Base-by-base conservation (phyloP, 2,113 vertebrate species). In the Chroicocephalus ridibundus region DNA sequence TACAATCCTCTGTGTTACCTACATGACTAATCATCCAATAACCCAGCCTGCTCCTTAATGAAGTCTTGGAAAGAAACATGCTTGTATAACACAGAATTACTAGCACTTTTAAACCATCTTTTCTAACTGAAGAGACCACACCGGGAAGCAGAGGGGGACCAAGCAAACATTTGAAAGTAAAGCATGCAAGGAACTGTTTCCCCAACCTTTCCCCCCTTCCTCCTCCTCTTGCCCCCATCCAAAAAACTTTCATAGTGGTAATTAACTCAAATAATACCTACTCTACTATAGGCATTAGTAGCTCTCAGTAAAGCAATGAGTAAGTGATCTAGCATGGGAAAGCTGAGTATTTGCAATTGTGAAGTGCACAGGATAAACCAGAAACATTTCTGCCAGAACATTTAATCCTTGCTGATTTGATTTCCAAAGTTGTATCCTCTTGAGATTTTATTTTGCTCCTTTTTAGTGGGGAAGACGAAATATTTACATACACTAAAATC, bases 401-500 rank as follows among this genome's bases (percentile, higher is more conserved):
- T 52, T 74, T 88, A 70, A 92, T 84, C 60, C 44, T 81, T 44
- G 29, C 51, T 88, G 72, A 75, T 75, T 84, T 60, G 38, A 92
- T 92, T 93, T 95, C 68, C 42, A n/a, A 85, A 95, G 77, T 31
- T 38, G 17, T 52, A 38, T 76, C 62, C 65, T 82, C 74, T 15
- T 15, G 36, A 94, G 91, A 44, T 32, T 62, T 52, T 46, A 46
- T 8, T 82, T 89, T 71, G 15, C 79, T 91, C 38, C 46, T 82
- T 93, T 92, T 94, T 64, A 74, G 71, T 42, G 58, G 66, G 11
- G 14, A 88, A 86, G 47, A 91, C 38, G 72, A 94, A 93, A 70
- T 94, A 61, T 80, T 95, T 94, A 66, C 80, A 72, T 40, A 80
- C 40, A 19, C 62, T 91, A 69, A 93, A 96, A 93, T 82, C 49